Percentiles rank a stretch among this genome's conserved stretches.
Evolutionary conservation across 1,140 invertebrate species (phyloP).

Genomic region (Drosophila micromelanica): DNA sequence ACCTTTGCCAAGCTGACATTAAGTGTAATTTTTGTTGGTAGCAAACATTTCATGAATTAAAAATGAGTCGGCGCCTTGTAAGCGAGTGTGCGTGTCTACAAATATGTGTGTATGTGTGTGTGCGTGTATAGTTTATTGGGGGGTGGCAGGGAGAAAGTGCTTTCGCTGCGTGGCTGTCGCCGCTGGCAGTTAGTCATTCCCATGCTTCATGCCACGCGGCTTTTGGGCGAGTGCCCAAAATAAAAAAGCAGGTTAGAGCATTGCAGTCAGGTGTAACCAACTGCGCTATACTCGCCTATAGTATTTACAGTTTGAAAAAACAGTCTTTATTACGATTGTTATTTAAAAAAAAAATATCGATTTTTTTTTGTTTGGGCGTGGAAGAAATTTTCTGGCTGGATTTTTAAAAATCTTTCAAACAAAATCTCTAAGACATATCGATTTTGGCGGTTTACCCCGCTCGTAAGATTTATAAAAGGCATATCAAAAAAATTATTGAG

Average conservation of each 20-base stretch:
- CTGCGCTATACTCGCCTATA: neutral
- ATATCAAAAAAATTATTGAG: no score
- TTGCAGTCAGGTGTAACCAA: neutral
- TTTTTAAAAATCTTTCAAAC: no score
- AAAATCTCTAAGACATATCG: no score
- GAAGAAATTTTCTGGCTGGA: no score
- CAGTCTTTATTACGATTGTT: no score
- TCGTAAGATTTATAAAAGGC: no score
- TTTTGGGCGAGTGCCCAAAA: slow-evolving; percentile 13
- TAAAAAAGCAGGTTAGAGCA: neutral
- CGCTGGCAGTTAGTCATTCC: slow-evolving; percentile 49
- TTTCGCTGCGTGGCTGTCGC: slow-evolving; percentile 43
- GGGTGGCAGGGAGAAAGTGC: slow-evolving; percentile 36
- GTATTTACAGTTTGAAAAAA: no score
- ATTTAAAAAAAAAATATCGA: no score
- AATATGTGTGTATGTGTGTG: slow-evolving; percentile 1
- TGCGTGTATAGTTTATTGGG: slow-evolving; percentile 29
- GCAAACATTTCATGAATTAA: slow-evolving; percentile 55
- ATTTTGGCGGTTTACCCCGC: no score
- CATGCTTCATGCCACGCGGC: slow-evolving; percentile 18
- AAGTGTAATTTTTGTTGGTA: slow-evolving; percentile 52
- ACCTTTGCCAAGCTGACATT: slow-evolving; percentile 42
- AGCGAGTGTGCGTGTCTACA: neutral
- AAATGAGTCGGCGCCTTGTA: slow-evolving; percentile 26
- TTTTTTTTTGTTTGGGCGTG: no score